Conservation (phyloP, 1,140 invertebrate species). For the Eupristina koningsbergeri region DNA sequence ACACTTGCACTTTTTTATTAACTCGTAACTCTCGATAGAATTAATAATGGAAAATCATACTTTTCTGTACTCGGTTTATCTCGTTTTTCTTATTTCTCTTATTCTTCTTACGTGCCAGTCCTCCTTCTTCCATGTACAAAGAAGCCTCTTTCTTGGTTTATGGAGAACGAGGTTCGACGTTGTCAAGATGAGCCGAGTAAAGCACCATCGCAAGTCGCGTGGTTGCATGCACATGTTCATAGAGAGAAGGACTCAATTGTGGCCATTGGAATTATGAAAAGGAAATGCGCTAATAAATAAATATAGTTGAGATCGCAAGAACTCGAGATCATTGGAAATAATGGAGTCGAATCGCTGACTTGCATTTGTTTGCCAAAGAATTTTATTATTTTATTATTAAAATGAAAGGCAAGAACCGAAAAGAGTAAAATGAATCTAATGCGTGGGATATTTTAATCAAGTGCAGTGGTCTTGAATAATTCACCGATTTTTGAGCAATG, state of each 20-base stretch:
- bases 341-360: too few relatives aligned
- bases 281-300: neutral
- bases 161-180: neutral
- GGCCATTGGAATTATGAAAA: neutral
- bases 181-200: neutral
- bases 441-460: too few relatives aligned
- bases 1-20: too few relatives aligned
- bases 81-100: neutral
- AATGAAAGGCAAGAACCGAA: too few relatives aligned
- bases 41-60: neutral
- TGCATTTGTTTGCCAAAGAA: too few relatives aligned
- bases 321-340: too few relatives aligned
- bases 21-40: neutral
- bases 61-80: neutral
- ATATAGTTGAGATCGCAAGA: too few relatives aligned
- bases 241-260: neutral
- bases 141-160: neutral
- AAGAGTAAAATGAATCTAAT: too few relatives aligned
- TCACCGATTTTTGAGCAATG: too few relatives aligned
- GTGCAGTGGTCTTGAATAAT: too few relatives aligned
- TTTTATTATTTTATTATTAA: too few relatives aligned
- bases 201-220: neutral
- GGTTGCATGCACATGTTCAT: too few relatives aligned
- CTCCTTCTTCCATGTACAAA: neutral
- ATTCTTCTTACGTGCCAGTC: neutral